Evolutionary conservation across 2,113 vertebrate species (phyloP).

Genomic region (Sturnira hondurensis): DNA sequence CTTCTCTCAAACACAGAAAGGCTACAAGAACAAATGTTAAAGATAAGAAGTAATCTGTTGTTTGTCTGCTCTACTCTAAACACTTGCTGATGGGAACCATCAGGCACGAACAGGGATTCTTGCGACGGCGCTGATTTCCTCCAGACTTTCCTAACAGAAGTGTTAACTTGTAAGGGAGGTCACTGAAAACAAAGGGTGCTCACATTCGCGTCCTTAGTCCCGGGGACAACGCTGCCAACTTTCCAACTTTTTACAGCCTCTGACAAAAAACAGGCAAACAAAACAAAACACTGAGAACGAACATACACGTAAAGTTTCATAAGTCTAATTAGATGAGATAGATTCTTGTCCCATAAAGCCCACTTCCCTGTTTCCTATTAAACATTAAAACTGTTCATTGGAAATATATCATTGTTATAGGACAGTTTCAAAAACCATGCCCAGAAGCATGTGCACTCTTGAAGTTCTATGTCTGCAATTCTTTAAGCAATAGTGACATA

Average conservation of each 20-base stretch:
- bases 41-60: neutral
- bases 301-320: slow-evolving; percentile 28
- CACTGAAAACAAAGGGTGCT: neutral
- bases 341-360: slow-evolving; percentile 12
- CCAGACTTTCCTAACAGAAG: neutral
- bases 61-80: neutral
- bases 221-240: neutral
- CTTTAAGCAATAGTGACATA: neutral
- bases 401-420: slow-evolving; percentile 38
- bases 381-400: slow-evolving; percentile 41
- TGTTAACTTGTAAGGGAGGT: neutral
- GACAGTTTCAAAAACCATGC: neutral
- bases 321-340: slow-evolving; percentile 25
- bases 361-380: slow-evolving; percentile 38
- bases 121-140: neutral
- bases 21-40: neutral
- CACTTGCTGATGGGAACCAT: neutral
- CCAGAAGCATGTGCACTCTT: neutral
- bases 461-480: neutral
- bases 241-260: slow-evolving; percentile 21
- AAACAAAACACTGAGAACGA: slow-evolving; percentile 40
- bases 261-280: slow-evolving; percentile 13
- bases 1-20: neutral
- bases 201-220: neutral
- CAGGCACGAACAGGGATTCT: neutral